Evolutionary conservation across 1,140 invertebrate genomes (phyloP).

Genomic region (Dreissena polymorpha): DNA sequence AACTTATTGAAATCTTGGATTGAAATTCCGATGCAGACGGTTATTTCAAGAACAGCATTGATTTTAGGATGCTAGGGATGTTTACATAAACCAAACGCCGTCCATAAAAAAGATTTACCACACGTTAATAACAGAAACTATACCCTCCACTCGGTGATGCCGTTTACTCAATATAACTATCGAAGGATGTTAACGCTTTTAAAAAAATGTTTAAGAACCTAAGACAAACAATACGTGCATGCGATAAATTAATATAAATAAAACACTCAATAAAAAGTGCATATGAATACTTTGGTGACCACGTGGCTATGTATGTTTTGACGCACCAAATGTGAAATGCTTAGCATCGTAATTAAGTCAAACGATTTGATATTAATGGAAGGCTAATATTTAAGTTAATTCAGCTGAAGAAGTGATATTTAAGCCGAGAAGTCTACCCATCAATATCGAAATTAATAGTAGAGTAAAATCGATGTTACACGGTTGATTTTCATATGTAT

Average conservation of each 20-base stretch:
- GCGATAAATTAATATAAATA: background rate
- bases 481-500: background rate
- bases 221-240: background rate
- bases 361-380: too few species aligned
- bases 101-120: constrained; percentile 42
- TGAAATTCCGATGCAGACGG: constrained; percentile 54
- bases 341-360: too few species aligned
- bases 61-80: constrained; percentile 53
- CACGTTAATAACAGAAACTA: constrained; percentile 6
- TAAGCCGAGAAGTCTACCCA: background rate
- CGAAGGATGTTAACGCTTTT: background rate
- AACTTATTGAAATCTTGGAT: constrained; percentile 50
- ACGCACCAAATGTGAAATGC: too few species aligned
- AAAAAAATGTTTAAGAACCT: background rate
- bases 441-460: constrained; percentile 2
- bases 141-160: constrained; percentile 1
- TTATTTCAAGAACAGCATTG: constrained; percentile 39
- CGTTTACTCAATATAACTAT: background rate
- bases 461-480: background rate
- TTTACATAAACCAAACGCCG: constrained; percentile 41
- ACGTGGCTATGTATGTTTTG: too few species aligned
- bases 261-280: background rate
- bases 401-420: background rate
- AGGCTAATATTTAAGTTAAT: too few species aligned
- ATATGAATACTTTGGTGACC: too few species aligned